Conservation (phyloP, 1,140 invertebrate species). For the Adelges cooleyi region DNA sequence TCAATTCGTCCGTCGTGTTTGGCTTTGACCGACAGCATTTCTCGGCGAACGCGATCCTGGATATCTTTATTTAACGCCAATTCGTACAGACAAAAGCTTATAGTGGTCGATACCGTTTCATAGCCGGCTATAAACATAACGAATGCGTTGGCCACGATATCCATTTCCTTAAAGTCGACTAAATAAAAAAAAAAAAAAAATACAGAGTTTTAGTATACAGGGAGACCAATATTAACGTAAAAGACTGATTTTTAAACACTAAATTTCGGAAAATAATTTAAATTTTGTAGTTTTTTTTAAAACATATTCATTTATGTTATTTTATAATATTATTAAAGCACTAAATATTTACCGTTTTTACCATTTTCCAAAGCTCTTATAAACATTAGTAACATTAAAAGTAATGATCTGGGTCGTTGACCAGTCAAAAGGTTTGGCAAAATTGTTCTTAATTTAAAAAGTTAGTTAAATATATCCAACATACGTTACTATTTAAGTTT, state of each 20-base stretch:
- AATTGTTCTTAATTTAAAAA: not conserved
- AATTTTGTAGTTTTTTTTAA: not conserved
- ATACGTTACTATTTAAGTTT: too few species aligned
- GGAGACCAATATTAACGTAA: too few species aligned
- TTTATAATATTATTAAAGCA: too few species aligned
- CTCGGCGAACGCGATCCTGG: conserved; percentile 45
- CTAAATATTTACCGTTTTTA: not conserved
- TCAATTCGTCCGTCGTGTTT: conserved; percentile 39
- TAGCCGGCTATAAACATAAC: conserved; percentile 45
- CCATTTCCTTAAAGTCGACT: not conserved
- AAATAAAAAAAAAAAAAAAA: not conserved
- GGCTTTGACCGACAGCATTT: conserved; percentile 43
- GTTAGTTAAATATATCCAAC: too few species aligned
- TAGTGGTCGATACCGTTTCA: conserved; percentile 44
- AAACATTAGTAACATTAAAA: too few species aligned
- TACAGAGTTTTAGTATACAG: not conserved
- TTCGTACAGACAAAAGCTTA: conserved; percentile 40
- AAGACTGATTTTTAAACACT: too few species aligned
- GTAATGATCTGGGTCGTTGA: too few species aligned
- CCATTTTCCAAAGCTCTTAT: not conserved
- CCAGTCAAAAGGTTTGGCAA: too few species aligned
- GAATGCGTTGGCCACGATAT: conserved; percentile 30
- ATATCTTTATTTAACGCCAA: conserved; percentile 43
- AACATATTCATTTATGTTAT: too few species aligned
- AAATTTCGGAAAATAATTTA: too few species aligned